Evolutionary conservation across 2,888 invertebrate genomes (phyloP).

Genomic region (Cerastis leucographa): DNA sequence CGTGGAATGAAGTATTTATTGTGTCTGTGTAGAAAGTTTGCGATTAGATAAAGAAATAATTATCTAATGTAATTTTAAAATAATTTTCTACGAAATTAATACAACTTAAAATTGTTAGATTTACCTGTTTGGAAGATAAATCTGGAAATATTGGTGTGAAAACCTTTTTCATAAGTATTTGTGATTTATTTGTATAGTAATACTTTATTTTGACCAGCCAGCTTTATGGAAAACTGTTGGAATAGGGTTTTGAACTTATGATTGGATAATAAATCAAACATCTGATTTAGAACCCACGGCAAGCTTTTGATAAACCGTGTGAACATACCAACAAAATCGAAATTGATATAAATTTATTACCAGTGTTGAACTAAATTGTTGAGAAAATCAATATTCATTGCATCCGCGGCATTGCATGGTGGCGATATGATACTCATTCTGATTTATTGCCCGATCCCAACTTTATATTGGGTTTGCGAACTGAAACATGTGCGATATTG

Average conservation of each 20-base stretch:
- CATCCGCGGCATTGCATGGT: constrained; percentile 76
- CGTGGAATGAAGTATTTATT: constrained; percentile 28
- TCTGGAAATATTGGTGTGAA: not conserved
- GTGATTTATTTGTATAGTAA: not conserved
- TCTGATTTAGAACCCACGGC: constrained; percentile 1
- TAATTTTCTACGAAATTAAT: no score
- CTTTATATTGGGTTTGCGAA: constrained; percentile 66
- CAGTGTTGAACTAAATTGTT: constrained; percentile 76
- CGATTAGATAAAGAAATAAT: not conserved
- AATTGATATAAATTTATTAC: constrained; percentile 75
- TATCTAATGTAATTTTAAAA: not conserved
- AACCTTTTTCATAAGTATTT: not conserved
- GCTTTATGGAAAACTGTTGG: not conserved
- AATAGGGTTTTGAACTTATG: not conserved
- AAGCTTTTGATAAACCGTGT: constrained; percentile 28
- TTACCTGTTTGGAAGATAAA: not conserved
- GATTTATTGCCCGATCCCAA: constrained; percentile 80
- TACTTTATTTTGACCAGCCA: not conserved
- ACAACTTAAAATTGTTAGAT: not conserved
- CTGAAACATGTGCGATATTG: constrained; percentile 60
- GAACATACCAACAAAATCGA: constrained; percentile 43
- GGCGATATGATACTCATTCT: constrained; percentile 80
- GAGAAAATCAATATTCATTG: constrained; percentile 85
- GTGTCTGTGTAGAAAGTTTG: constrained; percentile 3
- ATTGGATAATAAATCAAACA: constrained; percentile 25